These are phyloP conservation scores for Pseudomyrmex dendroicus DNA, from an alignment of 1,140 invertebrate species.

Conservation along the genomic window DNA sequence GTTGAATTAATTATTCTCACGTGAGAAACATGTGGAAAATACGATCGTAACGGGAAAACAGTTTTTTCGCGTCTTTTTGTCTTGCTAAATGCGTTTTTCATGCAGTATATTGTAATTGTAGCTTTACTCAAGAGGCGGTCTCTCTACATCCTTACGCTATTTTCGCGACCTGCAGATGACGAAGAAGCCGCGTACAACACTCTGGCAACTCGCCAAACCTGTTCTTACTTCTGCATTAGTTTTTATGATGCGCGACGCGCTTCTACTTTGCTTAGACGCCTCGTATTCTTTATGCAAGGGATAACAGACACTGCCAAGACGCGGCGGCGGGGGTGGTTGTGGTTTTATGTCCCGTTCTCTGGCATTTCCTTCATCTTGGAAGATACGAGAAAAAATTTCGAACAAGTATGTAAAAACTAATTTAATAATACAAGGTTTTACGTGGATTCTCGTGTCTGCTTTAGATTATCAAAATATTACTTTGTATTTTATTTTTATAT, in stretches of 20 bases:
- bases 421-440: too few relatives aligned
- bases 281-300: conserved; percentile 35
- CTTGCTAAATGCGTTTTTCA: background rate
- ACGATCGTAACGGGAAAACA: background rate
- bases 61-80: background rate
- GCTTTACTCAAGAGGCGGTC: background rate
- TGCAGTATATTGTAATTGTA: background rate
- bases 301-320: conserved; percentile 37
- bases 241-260: conserved; percentile 34
- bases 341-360: background rate
- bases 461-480: background rate
- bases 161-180: conserved; percentile 59
- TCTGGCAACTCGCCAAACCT: conserved; percentile 70
- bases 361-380: too few relatives aligned
- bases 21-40: too few relatives aligned
- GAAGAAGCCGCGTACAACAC: conserved; percentile 67
- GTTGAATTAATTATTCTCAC: too few relatives aligned
- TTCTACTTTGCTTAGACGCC: conserved; percentile 38
- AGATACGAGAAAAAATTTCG: too few relatives aligned
- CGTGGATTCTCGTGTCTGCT: too few relatives aligned
- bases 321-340: background rate
- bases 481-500: background rate
- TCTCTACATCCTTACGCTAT: conserved; percentile 39
- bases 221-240: conserved; percentile 43
- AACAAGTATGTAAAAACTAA: too few relatives aligned